Evolutionary conservation across 2,797 vertebrate genomes (phyloP), one percentile per base, ranked within the genome.

Genomic region (Epinephelus coioides): DNA sequence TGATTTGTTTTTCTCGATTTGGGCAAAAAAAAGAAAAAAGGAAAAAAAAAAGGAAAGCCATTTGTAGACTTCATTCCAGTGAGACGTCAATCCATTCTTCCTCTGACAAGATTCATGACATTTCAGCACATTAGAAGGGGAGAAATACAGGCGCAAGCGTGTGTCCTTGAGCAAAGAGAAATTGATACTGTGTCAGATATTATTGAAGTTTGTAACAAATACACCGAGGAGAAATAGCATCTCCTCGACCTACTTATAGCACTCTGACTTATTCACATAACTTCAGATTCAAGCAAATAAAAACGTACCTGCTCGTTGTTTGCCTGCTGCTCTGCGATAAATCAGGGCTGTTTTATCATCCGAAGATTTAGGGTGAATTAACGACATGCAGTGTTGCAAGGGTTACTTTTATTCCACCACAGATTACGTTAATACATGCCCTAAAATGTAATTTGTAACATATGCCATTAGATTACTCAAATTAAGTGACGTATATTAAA

Each of bases 171-270:
- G 88, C 86, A 50, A 76, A 87, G 84, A 85, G 81, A 86, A 91
- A 92, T 90, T 86, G 88, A 94, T 94, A 91, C 81, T 4, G 69
- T 90, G 89, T 93, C 92, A 92, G 86, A 90, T 84, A 84, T 86
- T 90, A 91, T 90, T 90, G 86, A 93, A 92, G 91, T 91, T 86
- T 84, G 75, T 82, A 89, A 89, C 85, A 91, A 92, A 94, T 86
- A 71, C 81, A 69, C 85, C 15, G 71, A 80, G 76, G 59, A 82
- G 79, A 61, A 85, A 88, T 46, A 4, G 73, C 77, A 84, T 85
- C 83, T 86, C 65, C 82, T 72, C 68, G 47, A 87, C 91, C 91
- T 88, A 91, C 83, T 93, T 92, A 30, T 25, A 27, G 49, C 57
- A 13, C 78, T 76, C 69, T 78, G 74, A 82, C 76, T 86, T 78